Base-by-base conservation (phyloP, 1,140 invertebrate genomes). In the Diachasma alloeum region DNA sequence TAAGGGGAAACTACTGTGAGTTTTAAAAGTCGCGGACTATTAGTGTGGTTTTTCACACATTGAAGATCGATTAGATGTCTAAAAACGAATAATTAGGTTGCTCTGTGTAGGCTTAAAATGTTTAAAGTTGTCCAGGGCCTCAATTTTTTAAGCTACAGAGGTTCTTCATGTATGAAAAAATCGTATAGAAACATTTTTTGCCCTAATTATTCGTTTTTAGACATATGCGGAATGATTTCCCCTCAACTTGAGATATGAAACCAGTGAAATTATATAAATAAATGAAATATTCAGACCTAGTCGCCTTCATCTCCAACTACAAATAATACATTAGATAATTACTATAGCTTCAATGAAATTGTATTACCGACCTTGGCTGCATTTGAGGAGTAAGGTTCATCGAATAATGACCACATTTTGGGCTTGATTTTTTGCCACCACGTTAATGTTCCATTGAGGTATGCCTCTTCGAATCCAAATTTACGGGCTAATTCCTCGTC, bases 381-480 rank as follows among this genome's bases (percentile, higher is more conserved):
- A 84, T 94, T 95, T 39, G 97, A 99, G 84, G 97, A 99, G 88
- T 99, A 99, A 3, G 98, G 98, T 88, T 99, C 98, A 87, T 99
- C 98, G 89, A 99, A 99, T 73, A 99, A 91, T 31, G 98, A 98
- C 98, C 98, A 99, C 85, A 99, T 96, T 91, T 97, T 97, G 26
- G 98, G 98, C 90, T 99, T 98, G 82, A 95, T 92, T 83, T 94
- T 93, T 89, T 97, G 96, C 96, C 96, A 97, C 94, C 96, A 97
- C 59, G 94, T 94, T 46, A 97, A 91, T 17, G 93, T 95, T 71
- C 95, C 95, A 74, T 94, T 94, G 87, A 94, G 94, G 86, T 98
- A 99, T 85, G 96, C 96, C 81, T 99, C 97, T 88, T 99, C 97
- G 91, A 98, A 98, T 63, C 98, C 98, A 86, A 99, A 99, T 89